Base-by-base conservation (phyloP, 30 jellyfish, hydroid and myxozoan genomes). In the Pseudorhiza aurosa region DNA sequence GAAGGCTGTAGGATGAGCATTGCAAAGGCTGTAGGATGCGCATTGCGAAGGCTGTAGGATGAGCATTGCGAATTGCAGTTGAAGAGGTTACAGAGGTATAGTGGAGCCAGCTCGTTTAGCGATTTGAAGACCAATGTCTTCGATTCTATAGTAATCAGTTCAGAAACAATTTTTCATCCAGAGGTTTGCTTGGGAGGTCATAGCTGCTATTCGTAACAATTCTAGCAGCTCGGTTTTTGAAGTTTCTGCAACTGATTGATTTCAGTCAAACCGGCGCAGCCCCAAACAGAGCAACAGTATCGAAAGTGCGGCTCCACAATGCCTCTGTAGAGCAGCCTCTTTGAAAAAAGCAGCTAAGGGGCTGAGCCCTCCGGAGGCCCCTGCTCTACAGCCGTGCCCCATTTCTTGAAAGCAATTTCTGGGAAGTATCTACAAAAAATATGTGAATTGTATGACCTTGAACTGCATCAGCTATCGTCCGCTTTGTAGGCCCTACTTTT, bases 31-130 rank as follows among this genome's bases (percentile, higher is more conserved):
- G n/a, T n/a, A n/a, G n/a, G n/a, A n/a, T n/a, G n/a, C n/a, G 47
- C 15, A 28, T 56, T 50, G 8, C 84, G 53, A 4, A 43, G 72
- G 67, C 62, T 70, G 30, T 70, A 47, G 11, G 71, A 22, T 4
- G 71, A 14, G 18, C 53, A 14, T 29, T 43, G 84, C 2, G 84
- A 70, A 46, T 14, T 46, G 0, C 19, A 12, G 27, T 27, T 4
- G 19, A 46, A 46, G 5, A 46, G 19, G 19, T 32, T 36, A 49
- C 72, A 37, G 49, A 47, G 32, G 44, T 45, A 24, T 70, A 18
- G 49, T 19, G 84, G 84, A 70, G 84, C 84, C 32, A 70, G 84
- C 45, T 45, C 84, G 46, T 70, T 70, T 11, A 70, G 49, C 57
- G 31, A 39, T 14, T 42, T 70, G 44, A 43, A 45, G 67, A 70